Base-by-base conservation (phyloP, 2,888 invertebrate species). In the Parnassius orleans region DNA sequence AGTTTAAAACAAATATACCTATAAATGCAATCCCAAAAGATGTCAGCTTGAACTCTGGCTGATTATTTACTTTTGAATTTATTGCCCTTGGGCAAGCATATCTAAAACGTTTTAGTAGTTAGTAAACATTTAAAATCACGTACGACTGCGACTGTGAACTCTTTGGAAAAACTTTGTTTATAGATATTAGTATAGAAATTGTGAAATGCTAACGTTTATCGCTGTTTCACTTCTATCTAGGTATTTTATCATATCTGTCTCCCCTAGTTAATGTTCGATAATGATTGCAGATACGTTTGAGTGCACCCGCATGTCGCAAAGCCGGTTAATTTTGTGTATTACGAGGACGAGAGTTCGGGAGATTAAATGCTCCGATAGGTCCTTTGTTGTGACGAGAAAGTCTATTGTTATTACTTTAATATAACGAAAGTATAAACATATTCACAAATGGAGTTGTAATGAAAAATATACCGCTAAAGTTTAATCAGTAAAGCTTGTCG, bases 221-320 rank as follows among this genome's bases (percentile, higher is more conserved):
- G 55, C 56, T 63, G 61, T 66, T 57, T 53, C 70, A 74, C 73
- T 70, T 68, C 71, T 60, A 71, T 73, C 53, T 67, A 74, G 71
- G 65, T 75, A 78, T 68, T 71, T 69, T 61, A 63, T 70, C 77
- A 74, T 76, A 80, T 70, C 70, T 63, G 71, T 73, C 79, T 82
- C 81, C 81, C 70, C 73, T 71, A 75, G 78, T 76, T 57, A 81
- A 85, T 80, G 77, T 83, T 84, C 80, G 87, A 87, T 89, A 84
- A 81, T 77, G 78, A 79, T 76, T 79, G 77, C 78, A 83, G 87
- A 88, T 87, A 84, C 76, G 79, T 79, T 76, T 79, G 82, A 84
- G 78, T 81, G 81, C 78, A 78, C 88, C 88, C 88, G 88, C 86
- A 88, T 87, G 78, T 81, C 72, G 75, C 79, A 74, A 74, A 74